phyloP scores from a whole-genome alignment of 2,113 vertebrate genomes.

The Prinia subflava region DNA sequence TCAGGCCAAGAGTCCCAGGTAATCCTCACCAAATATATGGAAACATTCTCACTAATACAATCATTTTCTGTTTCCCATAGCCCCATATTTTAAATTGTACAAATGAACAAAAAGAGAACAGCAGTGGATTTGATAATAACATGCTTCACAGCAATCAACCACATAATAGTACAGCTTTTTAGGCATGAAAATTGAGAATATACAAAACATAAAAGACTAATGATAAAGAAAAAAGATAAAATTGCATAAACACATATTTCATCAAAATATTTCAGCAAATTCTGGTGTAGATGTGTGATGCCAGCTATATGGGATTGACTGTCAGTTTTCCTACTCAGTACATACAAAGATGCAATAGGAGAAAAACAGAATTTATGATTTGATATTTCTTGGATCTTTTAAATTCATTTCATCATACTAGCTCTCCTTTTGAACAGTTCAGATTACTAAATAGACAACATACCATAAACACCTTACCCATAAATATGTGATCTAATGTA shows the following conservation, averaged over 20 bases:
- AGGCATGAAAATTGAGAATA: not conserved
- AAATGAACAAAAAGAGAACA: not conserved
- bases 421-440: not conserved
- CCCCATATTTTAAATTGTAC: not conserved
- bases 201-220: not conserved
- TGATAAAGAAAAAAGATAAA: not conserved
- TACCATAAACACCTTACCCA: not conserved
- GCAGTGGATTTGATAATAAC: not conserved
- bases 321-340: not conserved
- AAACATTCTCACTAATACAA: not conserved
- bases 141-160: not conserved
- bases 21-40: not conserved
- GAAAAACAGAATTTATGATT: rapidly evolving
- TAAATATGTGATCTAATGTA: not conserved
- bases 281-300: not conserved
- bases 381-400: not conserved
- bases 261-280: not conserved
- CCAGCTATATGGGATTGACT: not conserved
- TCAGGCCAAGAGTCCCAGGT: not conserved
- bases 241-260: not conserved
- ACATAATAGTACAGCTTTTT: not conserved
- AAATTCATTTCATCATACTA: not conserved
- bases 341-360: not conserved
- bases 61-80: not conserved
- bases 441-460: not conserved